These are phyloP conservation scores for Disparrhopalites patrizii DNA, from an alignment of 2,888 invertebrate genomes.

Conservation along the genomic window DNA sequence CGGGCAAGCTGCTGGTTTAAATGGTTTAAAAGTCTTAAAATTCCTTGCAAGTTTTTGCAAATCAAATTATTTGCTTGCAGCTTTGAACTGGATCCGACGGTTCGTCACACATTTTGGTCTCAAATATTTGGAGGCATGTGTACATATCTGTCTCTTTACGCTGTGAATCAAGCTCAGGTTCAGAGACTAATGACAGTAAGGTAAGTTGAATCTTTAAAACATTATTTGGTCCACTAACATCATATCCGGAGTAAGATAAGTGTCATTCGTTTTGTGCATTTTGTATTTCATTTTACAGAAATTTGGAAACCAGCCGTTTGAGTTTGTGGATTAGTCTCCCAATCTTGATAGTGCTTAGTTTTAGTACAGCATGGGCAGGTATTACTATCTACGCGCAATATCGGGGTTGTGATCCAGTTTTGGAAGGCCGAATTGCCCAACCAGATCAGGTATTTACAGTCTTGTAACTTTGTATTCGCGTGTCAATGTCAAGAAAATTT, in stretches of 20 bases:
- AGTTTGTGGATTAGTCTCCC: conserved; percentile 80
- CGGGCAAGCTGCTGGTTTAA: too few species aligned
- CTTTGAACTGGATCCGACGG: conserved; percentile 72
- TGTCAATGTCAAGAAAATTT: background rate
- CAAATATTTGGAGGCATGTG: conserved; percentile 73
- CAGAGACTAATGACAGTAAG: conserved; percentile 55
- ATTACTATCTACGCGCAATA: conserved; percentile 81
- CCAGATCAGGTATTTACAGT: conserved; percentile 61
- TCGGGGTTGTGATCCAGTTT: conserved; percentile 72
- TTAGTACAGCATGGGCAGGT: conserved; percentile 70
- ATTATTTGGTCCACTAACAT: background rate
- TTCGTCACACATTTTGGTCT: conserved; percentile 78
- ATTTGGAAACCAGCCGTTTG: conserved; percentile 64
- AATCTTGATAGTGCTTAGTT: conserved; percentile 67
- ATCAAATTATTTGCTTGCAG: conserved; percentile 55
- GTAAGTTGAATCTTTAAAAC: conserved; percentile 47
- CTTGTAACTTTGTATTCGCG: background rate
- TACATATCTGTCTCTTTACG: conserved; percentile 76
- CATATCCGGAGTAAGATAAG: too few species aligned
- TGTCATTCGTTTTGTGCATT: too few species aligned
- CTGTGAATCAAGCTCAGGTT: conserved; percentile 78
- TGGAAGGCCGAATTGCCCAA: conserved; percentile 60
- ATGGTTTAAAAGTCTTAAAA: background rate
- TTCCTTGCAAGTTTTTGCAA: too few species aligned
- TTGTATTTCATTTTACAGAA: conserved; percentile 49